Base-by-base conservation (phyloP, 30 jellyfish, hydroid and myxozoan species). In the Catostylus mosaicus region DNA sequence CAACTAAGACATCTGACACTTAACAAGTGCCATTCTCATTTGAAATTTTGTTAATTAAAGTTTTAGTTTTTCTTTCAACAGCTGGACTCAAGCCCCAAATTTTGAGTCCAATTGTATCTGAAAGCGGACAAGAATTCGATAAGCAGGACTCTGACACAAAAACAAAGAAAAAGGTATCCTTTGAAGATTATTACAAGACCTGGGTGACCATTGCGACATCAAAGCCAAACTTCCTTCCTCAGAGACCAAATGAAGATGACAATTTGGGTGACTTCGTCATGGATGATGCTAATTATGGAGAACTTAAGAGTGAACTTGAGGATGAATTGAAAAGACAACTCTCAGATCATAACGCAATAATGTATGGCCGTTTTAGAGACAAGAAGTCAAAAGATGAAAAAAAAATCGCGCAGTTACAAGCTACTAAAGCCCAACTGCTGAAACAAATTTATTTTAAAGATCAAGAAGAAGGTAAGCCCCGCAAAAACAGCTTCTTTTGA, bases 171-270 rank as follows among this genome's bases (percentile, higher is more conserved):
- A 66, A 50, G 61, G 63, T 86, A 9, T 75, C 96, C 0, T 86
- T 75, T 67, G 96, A 86, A 67, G 96, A 86, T 40, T 86, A 86
- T 61, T 70, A 86, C 37, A 67, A 66, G 54, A 76, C 88, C 1
- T 86, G 96, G 96, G 73, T 51, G 31, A 52, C 40, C 46, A 74
- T 86, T 22, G 96, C 96, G n/a, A 86, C 96, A 19, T 86, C 96
- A 24, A 50, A 64, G 46, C 96, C 96, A 47, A 60, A 26, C 77
- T 61, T 47, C 36, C 36, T 75, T 20, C 43, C 46, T 24, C 63
- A 73, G 32, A 65, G 54, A 10, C 84, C 69, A 16, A 7, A 3
- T 27, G 77, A 71, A 57, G 84, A 69, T 10, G 33, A 43, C 48
- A 18, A 30, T 6, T 36, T 30, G 20, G 92, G 24, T 27, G 86